These are phyloP conservation scores for Galeopterus variegatus DNA, from an alignment of 2,113 vertebrate genomes.

Conservation along the genomic window DNA sequence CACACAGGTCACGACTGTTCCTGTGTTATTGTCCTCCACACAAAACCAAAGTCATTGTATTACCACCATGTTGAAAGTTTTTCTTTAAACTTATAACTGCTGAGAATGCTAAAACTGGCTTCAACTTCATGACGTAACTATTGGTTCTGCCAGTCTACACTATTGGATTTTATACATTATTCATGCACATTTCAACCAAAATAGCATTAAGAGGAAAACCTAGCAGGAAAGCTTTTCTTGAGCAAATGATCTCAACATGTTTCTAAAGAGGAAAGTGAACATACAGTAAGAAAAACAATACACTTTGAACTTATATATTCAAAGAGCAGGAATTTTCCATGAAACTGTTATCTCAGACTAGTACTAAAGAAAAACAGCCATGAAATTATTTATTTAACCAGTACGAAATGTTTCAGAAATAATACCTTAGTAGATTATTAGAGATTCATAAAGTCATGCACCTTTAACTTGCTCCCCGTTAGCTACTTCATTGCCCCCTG, in stretches of 20 bases:
- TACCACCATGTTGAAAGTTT: background rate
- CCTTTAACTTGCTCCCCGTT: background rate
- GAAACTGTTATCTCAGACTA: conserved; percentile 1
- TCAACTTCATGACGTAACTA: conserved; percentile 25
- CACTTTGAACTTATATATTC: background rate
- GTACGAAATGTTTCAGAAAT: background rate
- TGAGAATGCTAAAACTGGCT: conserved; percentile 59
- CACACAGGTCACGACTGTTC: background rate
- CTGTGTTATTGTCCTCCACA: background rate
- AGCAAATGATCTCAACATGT: conserved; percentile 65
- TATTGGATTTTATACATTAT: conserved; percentile 70
- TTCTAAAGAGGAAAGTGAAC: conserved; percentile 69
- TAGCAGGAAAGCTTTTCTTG: conserved; percentile 62
- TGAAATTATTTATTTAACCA: background rate
- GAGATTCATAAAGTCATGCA: background rate
- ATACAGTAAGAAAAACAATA: conserved; percentile 39
- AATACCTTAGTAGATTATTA: background rate
- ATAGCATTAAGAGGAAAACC: conserved; percentile 66
- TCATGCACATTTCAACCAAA: conserved; percentile 72
- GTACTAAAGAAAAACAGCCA: background rate
- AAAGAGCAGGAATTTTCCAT: conserved; percentile 48
- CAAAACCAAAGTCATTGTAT: background rate
- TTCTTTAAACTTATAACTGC: conserved; percentile 1
- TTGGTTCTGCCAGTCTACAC: conserved; percentile 51
- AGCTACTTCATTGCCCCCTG: background rate